A percentile compares a stretch with the other conserved stretches of the same genome.
These are phyloP conservation scores for Deroplatys truncata DNA, from an alignment of 2,888 invertebrate genomes.

Conservation along the genomic window DNA sequence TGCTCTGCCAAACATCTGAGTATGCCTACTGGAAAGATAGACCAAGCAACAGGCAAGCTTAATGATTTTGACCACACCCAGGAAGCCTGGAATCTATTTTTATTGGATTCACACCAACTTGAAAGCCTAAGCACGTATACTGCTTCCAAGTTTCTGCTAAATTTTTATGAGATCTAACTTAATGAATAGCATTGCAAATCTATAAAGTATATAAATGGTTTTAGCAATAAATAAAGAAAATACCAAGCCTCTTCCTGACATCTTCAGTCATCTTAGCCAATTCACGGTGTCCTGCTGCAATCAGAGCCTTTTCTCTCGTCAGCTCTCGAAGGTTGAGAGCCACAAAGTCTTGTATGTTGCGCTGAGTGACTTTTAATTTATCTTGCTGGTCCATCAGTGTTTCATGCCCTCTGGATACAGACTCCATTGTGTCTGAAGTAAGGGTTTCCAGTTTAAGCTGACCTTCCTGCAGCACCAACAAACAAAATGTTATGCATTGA, in stretches of 20 bases:
- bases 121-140: too few species aligned
- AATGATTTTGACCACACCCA: too few species aligned
- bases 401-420: conserved; percentile 47
- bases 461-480: conserved; percentile 38
- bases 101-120: too few species aligned
- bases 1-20: too few species aligned
- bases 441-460: conserved; percentile 48
- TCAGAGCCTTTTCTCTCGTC: conserved; percentile 56
- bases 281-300: conserved; percentile 54
- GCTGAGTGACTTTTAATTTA: conserved; percentile 39
- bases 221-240: conserved; percentile 7
- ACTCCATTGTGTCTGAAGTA: conserved; percentile 45
- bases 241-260: conserved; percentile 53
- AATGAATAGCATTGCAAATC: too few species aligned
- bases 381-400: conserved; percentile 51
- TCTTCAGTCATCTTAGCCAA: conserved; percentile 52
- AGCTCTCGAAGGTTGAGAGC: conserved; percentile 54
- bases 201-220: too few species aligned
- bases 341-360: conserved; percentile 40
- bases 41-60: too few species aligned
- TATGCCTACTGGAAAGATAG: too few species aligned
- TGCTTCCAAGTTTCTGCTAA: too few species aligned
- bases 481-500: neutral
- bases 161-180: too few species aligned
- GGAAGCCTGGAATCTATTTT: too few species aligned